Evolutionary conservation across 1,140 invertebrate species (phyloP).

Genomic region (Diorhabda carinulata): DNA sequence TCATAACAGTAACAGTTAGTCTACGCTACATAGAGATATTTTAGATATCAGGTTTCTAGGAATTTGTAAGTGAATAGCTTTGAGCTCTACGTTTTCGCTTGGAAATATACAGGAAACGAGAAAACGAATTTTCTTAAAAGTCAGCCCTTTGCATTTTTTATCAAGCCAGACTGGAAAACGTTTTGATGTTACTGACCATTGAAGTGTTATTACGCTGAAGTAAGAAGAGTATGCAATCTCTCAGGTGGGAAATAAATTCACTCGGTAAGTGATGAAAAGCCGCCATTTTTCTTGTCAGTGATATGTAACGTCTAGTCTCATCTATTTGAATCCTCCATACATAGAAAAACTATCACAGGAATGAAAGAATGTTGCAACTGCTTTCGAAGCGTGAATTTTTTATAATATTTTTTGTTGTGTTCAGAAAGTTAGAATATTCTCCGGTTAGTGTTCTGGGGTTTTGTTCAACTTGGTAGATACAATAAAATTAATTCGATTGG

Average conservation of each 20-base stretch:
- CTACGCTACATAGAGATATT: too few relatives aligned
- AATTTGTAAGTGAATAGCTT: background rate
- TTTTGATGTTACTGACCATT: conserved; percentile 1
- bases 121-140: background rate
- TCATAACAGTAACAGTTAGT: too few relatives aligned
- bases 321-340: background rate
- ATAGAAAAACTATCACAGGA: conserved; percentile 4
- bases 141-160: background rate
- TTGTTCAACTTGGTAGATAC: too few relatives aligned
- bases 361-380: conserved; percentile 6
- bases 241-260: conserved; percentile 5
- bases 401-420: background rate
- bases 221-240: background rate
- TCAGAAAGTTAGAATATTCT: background rate
- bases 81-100: background rate
- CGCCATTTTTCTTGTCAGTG: conserved; percentile 5
- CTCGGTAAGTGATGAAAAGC: conserved; percentile 4
- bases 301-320: conserved; percentile 9
- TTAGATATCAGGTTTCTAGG: too few relatives aligned
- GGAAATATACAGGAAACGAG: background rate
- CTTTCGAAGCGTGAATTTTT: conserved; percentile 4
- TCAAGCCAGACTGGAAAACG: background rate
- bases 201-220: background rate
- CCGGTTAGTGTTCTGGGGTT: background rate
- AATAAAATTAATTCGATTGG: too few relatives aligned